Percentiles rank a stretch among this genome's conserved stretches.
phyloP scores from a whole-genome alignment of 2,113 vertebrate species.

The Macrotus californicus region DNA sequence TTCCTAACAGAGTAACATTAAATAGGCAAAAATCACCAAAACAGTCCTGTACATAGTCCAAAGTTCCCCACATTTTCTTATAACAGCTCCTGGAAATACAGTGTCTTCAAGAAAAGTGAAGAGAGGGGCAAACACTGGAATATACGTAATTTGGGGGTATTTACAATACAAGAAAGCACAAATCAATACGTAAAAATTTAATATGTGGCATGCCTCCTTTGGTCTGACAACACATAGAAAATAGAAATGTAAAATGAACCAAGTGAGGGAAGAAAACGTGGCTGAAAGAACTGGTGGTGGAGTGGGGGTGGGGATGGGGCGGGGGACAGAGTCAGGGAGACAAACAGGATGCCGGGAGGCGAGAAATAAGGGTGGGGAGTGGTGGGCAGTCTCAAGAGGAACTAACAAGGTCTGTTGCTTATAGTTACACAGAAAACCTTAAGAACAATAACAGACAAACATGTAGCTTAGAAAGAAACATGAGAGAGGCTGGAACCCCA shows the following conservation, averaged over 20 bases:
- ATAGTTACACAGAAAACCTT: conserved; percentile 66
- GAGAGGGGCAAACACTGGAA: background rate
- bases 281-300: background rate
- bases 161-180: background rate
- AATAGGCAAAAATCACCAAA: background rate
- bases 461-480: background rate
- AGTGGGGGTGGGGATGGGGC: conserved; percentile 37
- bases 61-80: background rate
- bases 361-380: conserved; percentile 73
- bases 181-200: background rate
- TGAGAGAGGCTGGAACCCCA: background rate
- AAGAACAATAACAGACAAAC: conserved; percentile 64
- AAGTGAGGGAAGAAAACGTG: background rate
- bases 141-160: background rate
- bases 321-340: conserved; percentile 60
- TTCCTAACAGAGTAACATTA: background rate
- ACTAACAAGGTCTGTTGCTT: conserved; percentile 71
- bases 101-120: background rate
- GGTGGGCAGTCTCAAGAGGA: conserved; percentile 69
- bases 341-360: conserved; percentile 73
- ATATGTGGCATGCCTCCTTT: background rate
- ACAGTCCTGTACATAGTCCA: background rate
- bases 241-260: background rate
- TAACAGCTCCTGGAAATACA: background rate
- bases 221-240: conserved; percentile 9